These are phyloP conservation scores for Tor tambroides DNA, from an alignment of 2,113 vertebrate species.

Conservation along the genomic window DNA sequence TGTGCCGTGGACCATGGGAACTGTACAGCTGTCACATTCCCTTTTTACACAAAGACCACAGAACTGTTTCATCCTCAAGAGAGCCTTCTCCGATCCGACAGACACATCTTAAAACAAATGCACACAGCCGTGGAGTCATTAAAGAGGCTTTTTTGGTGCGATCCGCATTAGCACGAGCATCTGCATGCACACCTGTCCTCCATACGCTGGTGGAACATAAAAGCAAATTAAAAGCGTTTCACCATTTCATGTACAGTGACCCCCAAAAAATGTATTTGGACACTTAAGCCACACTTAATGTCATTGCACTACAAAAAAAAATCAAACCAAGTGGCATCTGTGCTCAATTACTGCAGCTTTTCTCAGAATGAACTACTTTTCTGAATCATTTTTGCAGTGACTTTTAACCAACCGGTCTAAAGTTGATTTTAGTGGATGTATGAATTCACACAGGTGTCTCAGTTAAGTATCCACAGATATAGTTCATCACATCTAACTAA, in stretches of 20 bases:
- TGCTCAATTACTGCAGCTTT: background rate
- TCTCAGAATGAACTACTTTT: background rate
- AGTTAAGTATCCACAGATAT: background rate
- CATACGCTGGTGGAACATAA: constrained; percentile 36
- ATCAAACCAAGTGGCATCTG: background rate
- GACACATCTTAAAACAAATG: constrained; percentile 66
- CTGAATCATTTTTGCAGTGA: background rate
- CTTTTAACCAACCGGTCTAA: background rate
- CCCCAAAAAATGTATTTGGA: background rate
- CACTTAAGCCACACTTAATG: background rate
- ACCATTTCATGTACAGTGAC: background rate
- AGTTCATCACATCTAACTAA: background rate
- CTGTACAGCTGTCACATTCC: constrained; percentile 70
- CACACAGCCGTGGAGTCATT: constrained; percentile 63
- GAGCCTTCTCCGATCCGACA: constrained; percentile 57
- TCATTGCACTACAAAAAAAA: background rate
- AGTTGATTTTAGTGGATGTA: background rate
- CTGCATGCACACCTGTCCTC: constrained; percentile 63
- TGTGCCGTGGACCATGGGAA: constrained; percentile 53
- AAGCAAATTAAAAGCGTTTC: constrained; percentile 21
- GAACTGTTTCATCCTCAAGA: constrained; percentile 60
- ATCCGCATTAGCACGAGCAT: constrained; percentile 63
- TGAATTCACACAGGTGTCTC: background rate
- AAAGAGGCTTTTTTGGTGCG: constrained; percentile 66
- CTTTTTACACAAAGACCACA: constrained; percentile 59